Evolutionary conservation across 2,888 invertebrate species (phyloP).

Genomic region (Troides oblongomaculatus): DNA sequence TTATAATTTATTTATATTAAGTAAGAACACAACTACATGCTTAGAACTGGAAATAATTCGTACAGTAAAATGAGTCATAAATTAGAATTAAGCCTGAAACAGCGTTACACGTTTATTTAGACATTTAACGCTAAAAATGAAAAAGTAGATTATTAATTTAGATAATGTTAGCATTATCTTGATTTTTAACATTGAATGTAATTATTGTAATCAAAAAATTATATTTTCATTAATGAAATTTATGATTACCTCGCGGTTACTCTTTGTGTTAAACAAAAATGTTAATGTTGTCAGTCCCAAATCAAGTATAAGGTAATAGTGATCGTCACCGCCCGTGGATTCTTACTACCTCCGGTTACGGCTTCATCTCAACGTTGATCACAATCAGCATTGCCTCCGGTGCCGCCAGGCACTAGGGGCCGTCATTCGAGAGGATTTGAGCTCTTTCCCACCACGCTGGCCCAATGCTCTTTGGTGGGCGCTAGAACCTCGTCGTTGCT

Average conservation of each 20-base stretch:
- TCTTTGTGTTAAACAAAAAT: not conserved
- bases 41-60: not conserved
- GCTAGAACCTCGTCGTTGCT: too few relatives aligned
- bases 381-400: too few relatives aligned
- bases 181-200: slow-evolving; percentile 9
- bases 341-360: too few relatives aligned
- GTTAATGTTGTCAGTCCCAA: not conserved
- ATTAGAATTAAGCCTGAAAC: slow-evolving; percentile 19
- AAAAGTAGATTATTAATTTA: slow-evolving; percentile 15
- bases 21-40: not conserved
- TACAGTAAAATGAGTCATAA: slow-evolving; percentile 12
- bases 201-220: not conserved
- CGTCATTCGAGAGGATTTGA: too few relatives aligned
- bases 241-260: not conserved
- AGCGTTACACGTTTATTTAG: slow-evolving; percentile 14
- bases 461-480: too few relatives aligned
- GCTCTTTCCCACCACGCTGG: too few relatives aligned
- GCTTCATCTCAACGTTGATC: too few relatives aligned
- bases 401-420: too few relatives aligned
- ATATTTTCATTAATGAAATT: not conserved
- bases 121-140: slow-evolving; percentile 14
- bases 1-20: too few relatives aligned
- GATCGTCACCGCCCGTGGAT: too few relatives aligned
- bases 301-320: too few relatives aligned
- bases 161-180: slow-evolving; percentile 18